These are phyloP conservation scores for Luffia ferchaultella DNA, from an alignment of 2,888 invertebrate genomes.

Conservation along the genomic window DNA sequence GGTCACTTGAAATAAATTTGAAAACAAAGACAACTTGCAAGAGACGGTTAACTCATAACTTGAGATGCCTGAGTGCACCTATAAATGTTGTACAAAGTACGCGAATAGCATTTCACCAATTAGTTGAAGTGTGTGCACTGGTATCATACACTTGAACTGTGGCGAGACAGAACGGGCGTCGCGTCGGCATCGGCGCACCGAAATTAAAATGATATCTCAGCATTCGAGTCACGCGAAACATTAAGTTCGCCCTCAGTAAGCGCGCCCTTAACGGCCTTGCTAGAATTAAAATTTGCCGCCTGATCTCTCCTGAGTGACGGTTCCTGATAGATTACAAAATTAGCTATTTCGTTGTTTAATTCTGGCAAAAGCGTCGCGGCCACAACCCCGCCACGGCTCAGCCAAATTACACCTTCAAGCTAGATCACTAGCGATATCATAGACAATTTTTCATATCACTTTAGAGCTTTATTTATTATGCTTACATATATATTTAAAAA, in stretches of 20 bases:
- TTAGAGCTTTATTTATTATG: too few species aligned
- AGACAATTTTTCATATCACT: too few species aligned
- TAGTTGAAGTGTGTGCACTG: neutral
- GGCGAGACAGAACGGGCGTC: slow-evolving; percentile 30
- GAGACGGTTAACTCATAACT: too few species aligned
- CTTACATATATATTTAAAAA: too few species aligned
- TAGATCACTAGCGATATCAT: too few species aligned
- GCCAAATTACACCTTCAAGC: too few species aligned
- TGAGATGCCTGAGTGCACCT: too few species aligned
- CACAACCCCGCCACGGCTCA: neutral
- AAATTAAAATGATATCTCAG: slow-evolving; percentile 62
- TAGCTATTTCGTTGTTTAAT: slow-evolving; percentile 25
- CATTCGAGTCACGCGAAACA: slow-evolving; percentile 63
- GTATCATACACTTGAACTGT: slow-evolving; percentile 12
- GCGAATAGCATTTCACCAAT: neutral
- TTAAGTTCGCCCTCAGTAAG: slow-evolving; percentile 58
- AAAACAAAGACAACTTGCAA: too few species aligned
- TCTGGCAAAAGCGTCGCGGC: slow-evolving; percentile 8
- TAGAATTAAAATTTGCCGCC: slow-evolving; percentile 63
- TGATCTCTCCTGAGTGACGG: slow-evolving; percentile 48
- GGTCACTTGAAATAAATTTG: too few species aligned
- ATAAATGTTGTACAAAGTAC: too few species aligned
- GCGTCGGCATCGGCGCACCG: slow-evolving; percentile 30
- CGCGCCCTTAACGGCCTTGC: slow-evolving; percentile 43
- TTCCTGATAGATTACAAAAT: slow-evolving; percentile 54